These are phyloP conservation scores for Hyposmocoma kahamanoa DNA, from an alignment of 1,140 invertebrate genomes.

Conservation along the genomic window DNA sequence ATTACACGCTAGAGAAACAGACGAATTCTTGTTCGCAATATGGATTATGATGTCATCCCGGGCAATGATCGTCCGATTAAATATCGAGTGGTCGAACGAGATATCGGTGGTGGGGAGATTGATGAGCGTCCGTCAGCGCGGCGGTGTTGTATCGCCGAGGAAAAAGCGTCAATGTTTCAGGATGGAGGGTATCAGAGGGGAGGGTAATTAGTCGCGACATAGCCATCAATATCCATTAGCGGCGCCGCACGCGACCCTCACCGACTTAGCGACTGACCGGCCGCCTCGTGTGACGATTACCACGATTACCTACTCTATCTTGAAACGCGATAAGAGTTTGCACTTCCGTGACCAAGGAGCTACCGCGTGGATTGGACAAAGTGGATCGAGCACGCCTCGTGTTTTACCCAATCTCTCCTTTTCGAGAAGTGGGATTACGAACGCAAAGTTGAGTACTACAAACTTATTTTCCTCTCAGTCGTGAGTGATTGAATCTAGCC, in stretches of 20 bases:
- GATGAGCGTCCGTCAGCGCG: slow-evolving; percentile 22
- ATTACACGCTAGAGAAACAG: no score
- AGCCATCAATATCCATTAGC: slow-evolving; percentile 68
- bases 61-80: neutral
- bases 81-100: slow-evolving; percentile 27
- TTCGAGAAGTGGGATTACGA: no score
- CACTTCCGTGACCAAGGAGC: slow-evolving; percentile 30
- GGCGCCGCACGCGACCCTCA: slow-evolving; percentile 60
- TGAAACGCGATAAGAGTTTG: slow-evolving; percentile 43
- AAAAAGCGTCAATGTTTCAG: slow-evolving; percentile 29
- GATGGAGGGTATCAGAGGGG: slow-evolving; percentile 39
- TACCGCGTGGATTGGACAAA: no score
- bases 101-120: slow-evolving; percentile 29
- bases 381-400: no score
- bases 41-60: neutral
- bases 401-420: no score
- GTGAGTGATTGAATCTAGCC: no score
- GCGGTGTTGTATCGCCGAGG: slow-evolving; percentile 23
- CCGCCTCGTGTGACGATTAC: slow-evolving; percentile 33
- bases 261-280: slow-evolving; percentile 19
- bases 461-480: no score
- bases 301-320: slow-evolving; percentile 27
- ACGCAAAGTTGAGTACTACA: no score
- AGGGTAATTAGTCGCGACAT: slow-evolving; percentile 61
- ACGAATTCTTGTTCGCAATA: no score